phyloP scores from a whole-genome alignment of 2,797 vertebrate genomes.

The Euphonia xanthogaster region DNA sequence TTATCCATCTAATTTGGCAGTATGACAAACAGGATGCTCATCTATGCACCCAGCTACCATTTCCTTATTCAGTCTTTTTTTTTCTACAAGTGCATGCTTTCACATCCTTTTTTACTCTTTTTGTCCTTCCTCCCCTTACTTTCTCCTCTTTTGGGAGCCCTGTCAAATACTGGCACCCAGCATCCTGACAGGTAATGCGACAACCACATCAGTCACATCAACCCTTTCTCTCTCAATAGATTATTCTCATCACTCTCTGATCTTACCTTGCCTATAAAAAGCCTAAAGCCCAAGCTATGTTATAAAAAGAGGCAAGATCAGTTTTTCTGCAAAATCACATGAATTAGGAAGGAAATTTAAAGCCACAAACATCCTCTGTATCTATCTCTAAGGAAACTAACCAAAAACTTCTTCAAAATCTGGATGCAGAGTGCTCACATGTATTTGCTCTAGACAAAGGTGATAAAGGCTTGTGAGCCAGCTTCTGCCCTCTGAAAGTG shows the following conservation, averaged over 20 bases:
- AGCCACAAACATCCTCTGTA: background rate
- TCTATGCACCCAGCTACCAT: background rate
- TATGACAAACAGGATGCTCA: background rate
- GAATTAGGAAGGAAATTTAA: constrained; percentile 15
- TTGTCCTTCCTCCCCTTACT: background rate
- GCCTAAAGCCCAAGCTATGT: background rate
- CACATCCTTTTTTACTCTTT: background rate
- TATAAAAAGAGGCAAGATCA: background rate
- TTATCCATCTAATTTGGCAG: background rate
- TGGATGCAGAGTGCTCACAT: background rate
- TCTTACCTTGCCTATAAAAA: background rate
- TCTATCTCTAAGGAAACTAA: background rate
- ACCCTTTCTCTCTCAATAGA: background rate
- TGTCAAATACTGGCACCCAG: background rate
- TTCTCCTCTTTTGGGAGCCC: background rate
- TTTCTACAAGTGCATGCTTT: background rate
- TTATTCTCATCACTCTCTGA: background rate
- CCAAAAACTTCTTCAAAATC: background rate
- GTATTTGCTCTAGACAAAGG: background rate
- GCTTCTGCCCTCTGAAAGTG: background rate
- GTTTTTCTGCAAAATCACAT: background rate
- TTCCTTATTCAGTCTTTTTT: background rate
- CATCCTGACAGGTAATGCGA: background rate
- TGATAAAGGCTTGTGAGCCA: background rate
- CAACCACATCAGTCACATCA: background rate